Percentiles rank a stretch among this genome's conserved stretches.
Evolutionary conservation across 2,888 invertebrate genomes (phyloP).

Genomic region (Scaeva pyrastri): DNA sequence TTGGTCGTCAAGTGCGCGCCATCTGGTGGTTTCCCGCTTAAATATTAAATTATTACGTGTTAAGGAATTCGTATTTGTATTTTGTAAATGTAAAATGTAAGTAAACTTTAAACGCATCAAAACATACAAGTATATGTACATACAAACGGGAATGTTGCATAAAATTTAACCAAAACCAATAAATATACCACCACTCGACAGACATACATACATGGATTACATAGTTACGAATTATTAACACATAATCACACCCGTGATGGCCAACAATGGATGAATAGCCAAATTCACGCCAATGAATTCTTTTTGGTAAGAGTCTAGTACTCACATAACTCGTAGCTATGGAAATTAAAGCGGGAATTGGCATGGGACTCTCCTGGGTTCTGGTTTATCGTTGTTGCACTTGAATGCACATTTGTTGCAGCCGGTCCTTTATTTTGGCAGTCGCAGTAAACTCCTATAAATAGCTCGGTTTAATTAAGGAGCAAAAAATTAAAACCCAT

Average conservation of each 20-base stretch:
- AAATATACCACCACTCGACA: too few species aligned
- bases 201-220: too few species aligned
- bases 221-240: constrained; percentile 40
- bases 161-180: too few species aligned
- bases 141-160: too few species aligned
- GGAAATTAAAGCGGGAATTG: constrained; percentile 43
- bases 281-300: constrained; percentile 27
- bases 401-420: constrained; percentile 48
- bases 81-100: too few species aligned
- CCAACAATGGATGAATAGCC: constrained; percentile 31
- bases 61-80: too few species aligned
- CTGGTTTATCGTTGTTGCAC: constrained; percentile 34
- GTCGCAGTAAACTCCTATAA: too few species aligned
- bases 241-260: constrained; percentile 36
- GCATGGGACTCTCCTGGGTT: constrained; percentile 21
- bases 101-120: too few species aligned
- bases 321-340: constrained; percentile 14
- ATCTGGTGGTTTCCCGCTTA: too few species aligned
- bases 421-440: constrained; percentile 38
- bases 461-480: constrained; percentile 2
- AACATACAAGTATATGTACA: too few species aligned
- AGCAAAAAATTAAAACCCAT: constrained; percentile 3
- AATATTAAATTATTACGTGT: too few species aligned
- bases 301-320: too few species aligned
- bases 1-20: not conserved